Conservation (phyloP, 1,140 invertebrate species). For the Drosophila ogumai region DNA sequence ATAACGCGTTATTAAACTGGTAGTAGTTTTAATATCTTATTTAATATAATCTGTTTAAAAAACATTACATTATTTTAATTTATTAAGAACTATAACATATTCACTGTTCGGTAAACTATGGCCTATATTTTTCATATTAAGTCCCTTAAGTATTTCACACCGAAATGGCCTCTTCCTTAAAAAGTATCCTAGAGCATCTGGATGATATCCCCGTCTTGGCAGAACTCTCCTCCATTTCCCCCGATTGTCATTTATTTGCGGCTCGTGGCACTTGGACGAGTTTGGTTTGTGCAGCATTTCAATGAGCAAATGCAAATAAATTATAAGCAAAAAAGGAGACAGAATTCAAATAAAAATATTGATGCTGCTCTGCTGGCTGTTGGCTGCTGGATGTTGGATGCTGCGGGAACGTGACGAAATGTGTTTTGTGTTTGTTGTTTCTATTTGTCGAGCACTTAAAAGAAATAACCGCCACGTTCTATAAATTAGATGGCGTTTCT, state of each 20-base stretch:
- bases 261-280: constrained; percentile 57
- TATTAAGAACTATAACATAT: no score
- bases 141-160: not conserved
- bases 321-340: constrained; percentile 71
- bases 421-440: constrained; percentile 44
- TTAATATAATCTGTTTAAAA: no score
- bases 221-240: constrained; percentile 15
- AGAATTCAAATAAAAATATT: constrained; percentile 70
- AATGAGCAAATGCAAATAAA: constrained; percentile 83
- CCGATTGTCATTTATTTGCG: constrained; percentile 76
- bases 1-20: no score
- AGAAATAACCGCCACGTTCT: constrained; percentile 66
- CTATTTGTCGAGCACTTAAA: constrained; percentile 60
- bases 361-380: constrained; percentile 56
- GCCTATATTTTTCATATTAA: not conserved
- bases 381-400: constrained; percentile 28
- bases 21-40: not conserved
- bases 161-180: not conserved
- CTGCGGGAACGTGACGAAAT: constrained; percentile 69
- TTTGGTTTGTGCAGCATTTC: constrained; percentile 78
- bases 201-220: constrained; percentile 3
- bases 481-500: constrained; percentile 80
- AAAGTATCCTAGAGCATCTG: constrained; percentile 12
- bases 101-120: not conserved
- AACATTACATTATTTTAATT: not conserved